A percentile compares a stretch with the other conserved stretches of the same genome.
phyloP scores from a whole-genome alignment of 1,140 invertebrate species.

The Asbolus verrucosus region DNA sequence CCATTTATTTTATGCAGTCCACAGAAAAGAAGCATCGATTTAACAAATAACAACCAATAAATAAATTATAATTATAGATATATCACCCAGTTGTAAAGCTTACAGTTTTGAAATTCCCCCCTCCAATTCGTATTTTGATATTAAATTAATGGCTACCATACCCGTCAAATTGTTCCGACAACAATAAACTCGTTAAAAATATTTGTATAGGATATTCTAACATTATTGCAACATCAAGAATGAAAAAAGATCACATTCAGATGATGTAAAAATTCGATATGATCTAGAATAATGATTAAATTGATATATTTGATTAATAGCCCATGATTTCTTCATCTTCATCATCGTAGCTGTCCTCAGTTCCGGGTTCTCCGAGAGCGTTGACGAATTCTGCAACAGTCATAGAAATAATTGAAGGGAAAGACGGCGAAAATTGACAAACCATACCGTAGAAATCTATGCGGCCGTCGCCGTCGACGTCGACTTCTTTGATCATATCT shows the following conservation, averaged over 20 bases:
- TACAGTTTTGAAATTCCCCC: too few species aligned
- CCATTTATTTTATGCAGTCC: too few species aligned
- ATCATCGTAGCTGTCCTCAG: constrained; percentile 82
- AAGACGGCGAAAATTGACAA: too few species aligned
- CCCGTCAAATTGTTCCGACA: constrained; percentile 24
- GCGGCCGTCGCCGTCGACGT: constrained; percentile 88
- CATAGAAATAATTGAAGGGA: too few species aligned
- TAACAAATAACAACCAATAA: constrained; percentile 3
- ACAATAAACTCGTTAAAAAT: constrained; percentile 16
- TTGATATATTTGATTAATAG: constrained; percentile 52
- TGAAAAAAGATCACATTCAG: constrained; percentile 27
- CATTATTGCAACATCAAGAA: constrained; percentile 13
- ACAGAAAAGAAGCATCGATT: not conserved
- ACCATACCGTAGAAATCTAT: constrained; percentile 88
- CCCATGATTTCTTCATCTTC: constrained; percentile 75
- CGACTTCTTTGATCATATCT: constrained; percentile 93
- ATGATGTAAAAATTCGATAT: constrained; percentile 34
- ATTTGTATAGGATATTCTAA: not conserved
- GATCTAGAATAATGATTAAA: too few species aligned
- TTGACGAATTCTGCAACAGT: constrained; percentile 84
- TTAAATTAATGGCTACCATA: constrained; percentile 8
- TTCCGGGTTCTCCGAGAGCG: constrained; percentile 83
- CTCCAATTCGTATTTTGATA: not conserved
- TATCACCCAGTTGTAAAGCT: constrained; percentile 36
- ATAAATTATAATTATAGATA: constrained; percentile 5